Conservation (phyloP, 2,888 invertebrate genomes). For the Ecdyonurus torrentis region DNA sequence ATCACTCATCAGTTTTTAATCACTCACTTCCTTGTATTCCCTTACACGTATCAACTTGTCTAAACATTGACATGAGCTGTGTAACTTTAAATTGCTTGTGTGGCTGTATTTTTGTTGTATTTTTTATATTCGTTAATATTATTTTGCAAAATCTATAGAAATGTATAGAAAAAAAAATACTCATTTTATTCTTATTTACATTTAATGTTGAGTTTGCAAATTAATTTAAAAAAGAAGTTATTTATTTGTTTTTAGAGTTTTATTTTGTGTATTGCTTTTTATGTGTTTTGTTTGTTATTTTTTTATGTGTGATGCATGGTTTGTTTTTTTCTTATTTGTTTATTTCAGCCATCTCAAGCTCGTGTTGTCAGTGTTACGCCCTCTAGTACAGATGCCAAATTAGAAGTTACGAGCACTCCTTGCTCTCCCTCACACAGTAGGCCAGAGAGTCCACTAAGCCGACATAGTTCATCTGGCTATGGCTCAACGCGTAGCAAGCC, state of each 20-base stretch:
- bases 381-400: not conserved
- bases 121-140: too few species aligned
- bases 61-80: too few species aligned
- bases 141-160: too few species aligned
- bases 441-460: constrained; percentile 26
- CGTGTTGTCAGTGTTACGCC: constrained; percentile 17
- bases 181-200: not conserved
- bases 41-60: too few species aligned
- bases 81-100: not conserved
- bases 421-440: constrained; percentile 17
- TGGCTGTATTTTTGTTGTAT: not conserved
- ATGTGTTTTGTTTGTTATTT: constrained; percentile 6
- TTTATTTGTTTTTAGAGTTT: constrained; percentile 1
- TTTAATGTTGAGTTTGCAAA: constrained; percentile 3
- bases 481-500: constrained; percentile 30
- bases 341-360: constrained; percentile 8
- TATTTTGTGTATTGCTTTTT: constrained; percentile 7
- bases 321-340: constrained; percentile 12
- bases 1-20: not conserved
- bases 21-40: constrained; percentile 7
- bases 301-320: constrained; percentile 7
- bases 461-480: constrained; percentile 30
- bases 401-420: constrained; percentile 1
- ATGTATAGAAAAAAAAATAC: constrained; percentile 3
- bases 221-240: not conserved